A percentile compares a stretch with the other conserved stretches of the same genome.
Evolutionary conservation across 2,888 invertebrate species (phyloP).

Genomic region (Platycheirus albimanus): DNA sequence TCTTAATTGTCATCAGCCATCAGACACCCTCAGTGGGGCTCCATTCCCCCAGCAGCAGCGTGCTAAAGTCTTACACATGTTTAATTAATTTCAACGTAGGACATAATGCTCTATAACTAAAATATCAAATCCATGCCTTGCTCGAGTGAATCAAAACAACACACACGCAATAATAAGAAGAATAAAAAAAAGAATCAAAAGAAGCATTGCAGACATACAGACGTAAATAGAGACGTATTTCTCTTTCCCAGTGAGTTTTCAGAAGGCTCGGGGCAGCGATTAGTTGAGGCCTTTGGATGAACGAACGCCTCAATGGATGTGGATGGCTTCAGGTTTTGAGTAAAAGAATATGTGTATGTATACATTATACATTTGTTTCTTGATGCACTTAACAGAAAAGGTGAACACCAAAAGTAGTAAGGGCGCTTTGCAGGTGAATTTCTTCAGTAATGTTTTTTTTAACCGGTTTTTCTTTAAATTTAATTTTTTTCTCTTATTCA

Average conservation of each 20-base stretch:
- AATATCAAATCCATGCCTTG: slow-evolving; percentile 55
- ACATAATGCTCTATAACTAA: slow-evolving; percentile 70
- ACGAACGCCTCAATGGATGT: slow-evolving; percentile 43
- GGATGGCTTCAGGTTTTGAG: slow-evolving; percentile 17
- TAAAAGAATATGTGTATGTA: too few relatives aligned
- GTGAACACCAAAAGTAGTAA: slow-evolving; percentile 4
- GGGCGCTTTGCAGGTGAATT: slow-evolving; percentile 13
- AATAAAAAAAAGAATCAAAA: slow-evolving; percentile 23
- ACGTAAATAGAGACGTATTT: slow-evolving; percentile 56
- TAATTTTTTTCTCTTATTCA: neutral
- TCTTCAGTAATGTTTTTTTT: neutral
- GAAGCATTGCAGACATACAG: slow-evolving; percentile 23
- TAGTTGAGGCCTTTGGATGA: slow-evolving; percentile 50
- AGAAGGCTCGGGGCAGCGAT: slow-evolving; percentile 29
- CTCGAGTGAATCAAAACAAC: slow-evolving; percentile 58
- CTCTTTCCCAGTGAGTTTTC: slow-evolving; percentile 17
- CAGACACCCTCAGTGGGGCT: slow-evolving; percentile 13
- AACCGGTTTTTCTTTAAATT: neutral
- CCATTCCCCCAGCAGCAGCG: slow-evolving; percentile 2
- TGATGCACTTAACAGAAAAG: neutral
- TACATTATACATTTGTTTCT: slow-evolving; percentile 12
- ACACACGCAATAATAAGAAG: slow-evolving; percentile 12
- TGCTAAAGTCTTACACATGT: slow-evolving; percentile 38
- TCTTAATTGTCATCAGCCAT: slow-evolving; percentile 14
- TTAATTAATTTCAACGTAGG: slow-evolving; percentile 69